Conservation (phyloP, 2,888 invertebrate species). For the Drosophila heteroneura region DNA sequence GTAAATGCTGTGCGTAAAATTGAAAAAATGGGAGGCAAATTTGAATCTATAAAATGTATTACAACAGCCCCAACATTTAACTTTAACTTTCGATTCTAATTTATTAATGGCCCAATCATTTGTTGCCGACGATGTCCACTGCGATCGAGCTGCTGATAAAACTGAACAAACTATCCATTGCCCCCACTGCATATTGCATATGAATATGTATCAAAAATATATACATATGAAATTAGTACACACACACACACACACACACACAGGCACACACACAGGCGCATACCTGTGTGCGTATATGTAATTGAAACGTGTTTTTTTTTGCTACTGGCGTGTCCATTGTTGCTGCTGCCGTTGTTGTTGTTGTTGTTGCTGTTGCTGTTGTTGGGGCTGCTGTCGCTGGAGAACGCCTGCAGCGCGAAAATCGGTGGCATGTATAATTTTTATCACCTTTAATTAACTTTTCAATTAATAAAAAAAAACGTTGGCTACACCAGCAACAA, state of each 20-base stretch:
- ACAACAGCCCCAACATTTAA: constrained; percentile 8
- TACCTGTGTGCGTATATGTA: constrained; percentile 49
- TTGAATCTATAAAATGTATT: constrained; percentile 31
- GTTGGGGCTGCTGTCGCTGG: constrained; percentile 45
- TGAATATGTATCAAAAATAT: constrained; percentile 5
- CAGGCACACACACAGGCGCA: constrained; percentile 9
- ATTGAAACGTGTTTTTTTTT: constrained; percentile 66
- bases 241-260: constrained; percentile 6
- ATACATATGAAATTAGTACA: constrained; percentile 11
- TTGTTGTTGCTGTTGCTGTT: constrained; percentile 34
- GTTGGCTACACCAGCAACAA: constrained; percentile 24
- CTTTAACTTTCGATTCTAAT: background rate
- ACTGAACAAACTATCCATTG: background rate
- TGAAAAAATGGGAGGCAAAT: constrained; percentile 37
- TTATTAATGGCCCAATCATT: background rate
- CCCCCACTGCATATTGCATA: background rate
- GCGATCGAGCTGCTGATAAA: background rate
- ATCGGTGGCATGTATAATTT: constrained; percentile 84
- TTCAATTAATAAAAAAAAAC: constrained; percentile 83
- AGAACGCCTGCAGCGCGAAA: constrained; percentile 81
- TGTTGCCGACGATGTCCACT: background rate
- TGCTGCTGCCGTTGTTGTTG: constrained; percentile 23
- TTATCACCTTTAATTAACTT: constrained; percentile 84
- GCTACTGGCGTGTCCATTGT: constrained; percentile 23
- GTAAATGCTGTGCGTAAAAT: constrained; percentile 50